phyloP scores from a whole-genome alignment of 1,140 invertebrate genomes.

The Helicorthomorpha holstii region DNA sequence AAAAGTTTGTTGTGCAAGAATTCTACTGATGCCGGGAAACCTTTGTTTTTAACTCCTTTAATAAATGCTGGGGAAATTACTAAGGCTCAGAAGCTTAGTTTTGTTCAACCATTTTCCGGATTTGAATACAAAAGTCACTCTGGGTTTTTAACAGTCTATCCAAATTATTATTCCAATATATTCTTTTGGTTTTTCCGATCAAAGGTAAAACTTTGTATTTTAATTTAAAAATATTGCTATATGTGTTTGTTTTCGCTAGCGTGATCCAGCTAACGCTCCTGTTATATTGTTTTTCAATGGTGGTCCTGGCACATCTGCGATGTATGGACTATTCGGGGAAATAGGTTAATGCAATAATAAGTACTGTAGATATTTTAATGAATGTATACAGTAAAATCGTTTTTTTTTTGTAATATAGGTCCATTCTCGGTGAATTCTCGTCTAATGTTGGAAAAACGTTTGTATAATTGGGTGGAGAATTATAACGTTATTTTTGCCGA shows the following conservation, averaged over 20 bases:
- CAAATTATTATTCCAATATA: neutral
- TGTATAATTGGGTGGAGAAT: neutral
- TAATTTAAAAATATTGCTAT: neutral
- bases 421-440: neutral
- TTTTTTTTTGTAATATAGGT: no score
- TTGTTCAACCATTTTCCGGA: neutral
- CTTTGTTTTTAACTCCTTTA: neutral
- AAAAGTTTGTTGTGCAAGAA: no score
- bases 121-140: neutral
- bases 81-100: neutral
- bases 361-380: no score
- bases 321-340: constrained; percentile 31
- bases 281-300: constrained; percentile 37
- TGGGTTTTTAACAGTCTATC: neutral
- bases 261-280: constrained; percentile 28
- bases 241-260: neutral
- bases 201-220: neutral
- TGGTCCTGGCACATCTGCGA: constrained; percentile 35
- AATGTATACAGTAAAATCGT: no score
- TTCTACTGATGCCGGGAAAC: neutral
- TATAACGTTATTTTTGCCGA: neutral
- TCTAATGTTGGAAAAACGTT: neutral
- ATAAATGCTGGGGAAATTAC: neutral
- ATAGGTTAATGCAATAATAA: constrained; percentile 34
- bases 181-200: neutral